These are phyloP conservation scores for Turritopsis rubra DNA, from an alignment of 30 jellyfish, hydroid and myxozoan species.

Conservation along the genomic window DNA sequence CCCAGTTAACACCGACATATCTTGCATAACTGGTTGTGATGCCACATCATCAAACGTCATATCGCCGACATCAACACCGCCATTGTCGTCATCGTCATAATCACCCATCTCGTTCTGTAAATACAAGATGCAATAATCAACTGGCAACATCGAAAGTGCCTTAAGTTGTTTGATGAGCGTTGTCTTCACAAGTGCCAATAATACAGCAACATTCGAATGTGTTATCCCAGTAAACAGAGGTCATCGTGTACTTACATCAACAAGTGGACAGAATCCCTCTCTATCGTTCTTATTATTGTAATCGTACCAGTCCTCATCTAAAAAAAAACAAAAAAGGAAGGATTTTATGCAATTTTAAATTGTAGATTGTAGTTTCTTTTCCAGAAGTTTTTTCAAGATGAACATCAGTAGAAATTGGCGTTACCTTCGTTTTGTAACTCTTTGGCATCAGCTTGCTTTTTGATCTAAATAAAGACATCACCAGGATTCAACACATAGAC, in stretches of 20 bases:
- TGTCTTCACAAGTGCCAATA: neutral
- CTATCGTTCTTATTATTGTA: conserved; percentile 65
- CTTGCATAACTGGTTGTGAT: conserved; percentile 46
- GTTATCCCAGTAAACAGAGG: no score
- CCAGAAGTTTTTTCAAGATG: no score
- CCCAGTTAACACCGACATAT: conserved; percentile 49
- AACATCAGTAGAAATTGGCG: no score
- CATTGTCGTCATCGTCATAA: conserved; percentile 50
- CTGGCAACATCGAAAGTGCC: neutral
- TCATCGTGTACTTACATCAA: conserved; percentile 66
- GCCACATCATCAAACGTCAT: conserved; percentile 35
- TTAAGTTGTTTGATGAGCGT: neutral
- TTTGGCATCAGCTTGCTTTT: conserved; percentile 16
- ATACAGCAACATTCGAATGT: no score
- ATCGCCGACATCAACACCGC: conserved; percentile 37
- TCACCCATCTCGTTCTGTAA: conserved; percentile 37
- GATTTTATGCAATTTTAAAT: neutral
- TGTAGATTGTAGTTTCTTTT: neutral
- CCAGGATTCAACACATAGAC: neutral
- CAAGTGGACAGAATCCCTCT: conserved; percentile 82
- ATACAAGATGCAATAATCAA: neutral
- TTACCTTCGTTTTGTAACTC: conserved; percentile 35
- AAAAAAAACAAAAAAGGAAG: conserved; percentile 10
- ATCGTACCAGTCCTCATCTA: conserved; percentile 46
- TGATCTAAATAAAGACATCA: neutral